A percentile compares a stretch with the other conserved stretches of the same genome.
Evolutionary conservation across 1,140 invertebrate genomes (phyloP).

Genomic region (Teleogryllus occipitalis): DNA sequence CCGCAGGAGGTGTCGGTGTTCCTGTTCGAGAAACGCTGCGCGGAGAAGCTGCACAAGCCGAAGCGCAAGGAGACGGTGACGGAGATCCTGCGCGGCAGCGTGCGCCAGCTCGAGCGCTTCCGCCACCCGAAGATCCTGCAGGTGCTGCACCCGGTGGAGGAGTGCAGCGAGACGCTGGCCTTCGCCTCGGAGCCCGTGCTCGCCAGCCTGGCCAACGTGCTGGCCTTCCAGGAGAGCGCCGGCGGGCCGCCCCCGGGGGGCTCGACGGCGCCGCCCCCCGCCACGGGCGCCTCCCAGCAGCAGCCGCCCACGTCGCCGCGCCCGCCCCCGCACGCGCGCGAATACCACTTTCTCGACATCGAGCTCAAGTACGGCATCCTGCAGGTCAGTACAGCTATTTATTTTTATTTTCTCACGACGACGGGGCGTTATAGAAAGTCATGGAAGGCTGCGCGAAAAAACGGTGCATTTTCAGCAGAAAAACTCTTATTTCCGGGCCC

Average conservation of each 20-base stretch:
- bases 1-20: constrained; percentile 91
- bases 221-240: constrained; percentile 57
- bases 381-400: constrained; percentile 53
- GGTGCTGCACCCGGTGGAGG: constrained; percentile 67
- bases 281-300: constrained; percentile 32
- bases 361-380: constrained; percentile 88
- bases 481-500: no score
- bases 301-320: constrained; percentile 30
- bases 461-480: no score
- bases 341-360: constrained; percentile 81
- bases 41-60: constrained; percentile 90
- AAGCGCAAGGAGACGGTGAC: constrained; percentile 86
- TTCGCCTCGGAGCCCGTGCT: constrained; percentile 86
- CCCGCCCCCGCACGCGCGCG: constrained; percentile 54
- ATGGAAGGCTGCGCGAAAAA: not conserved
- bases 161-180: constrained; percentile 76
- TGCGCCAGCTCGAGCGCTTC: constrained; percentile 72
- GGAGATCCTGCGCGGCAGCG: constrained; percentile 75
- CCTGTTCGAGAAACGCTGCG: constrained; percentile 87
- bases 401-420: not conserved
- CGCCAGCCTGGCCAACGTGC: constrained; percentile 78
- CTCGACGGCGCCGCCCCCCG: constrained; percentile 34
- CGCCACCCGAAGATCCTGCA: constrained; percentile 78
- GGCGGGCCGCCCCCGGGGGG: constrained; percentile 23
- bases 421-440: no score